Evolutionary conservation across 2,797 vertebrate genomes (phyloP), one percentile per base, ranked within the genome.

Genomic region (Distichodus sexfasciatus): DNA sequence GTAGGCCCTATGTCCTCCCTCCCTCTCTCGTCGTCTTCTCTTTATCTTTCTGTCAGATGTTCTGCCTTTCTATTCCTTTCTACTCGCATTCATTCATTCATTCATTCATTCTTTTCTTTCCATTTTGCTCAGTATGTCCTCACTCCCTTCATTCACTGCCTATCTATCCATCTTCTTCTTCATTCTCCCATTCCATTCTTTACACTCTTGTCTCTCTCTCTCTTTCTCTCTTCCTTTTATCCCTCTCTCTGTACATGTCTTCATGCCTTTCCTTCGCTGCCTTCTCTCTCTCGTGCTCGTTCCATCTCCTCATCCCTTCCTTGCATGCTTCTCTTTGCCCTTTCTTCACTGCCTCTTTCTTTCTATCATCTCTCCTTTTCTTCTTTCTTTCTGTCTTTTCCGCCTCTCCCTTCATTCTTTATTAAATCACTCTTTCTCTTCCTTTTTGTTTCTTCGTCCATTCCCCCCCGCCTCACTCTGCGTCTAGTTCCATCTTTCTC

Each of bases 291-390:
- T 35, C 3, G 17, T 36, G 21, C 17, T 11, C 38, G 1, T 12
- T 38, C 2, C 9, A 19, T 2, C 1, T 40, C 24, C 24, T 17
- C n/a, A 14, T 7, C 7, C n/a, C 11, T 4, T 28, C 6, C 5
- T 59, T 75, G 46, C 23, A n/a, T n/a, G n/a, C n/a, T n/a, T 44
- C 35, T 44, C 53, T 63, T 51, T 36, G 29, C 29, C 33, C 70
- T 59, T 54, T 74, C 71, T 75, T 76, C 79, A 82, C 80, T 84
- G 82, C 85, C 81, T 75, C 81, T 76, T 86, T 81, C 82, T 82
- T 47, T 21, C 23, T 57, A 24, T 3, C 33, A 38, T 41, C 33
- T 26, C 38, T 29, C 11, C 54, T 55, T 62, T 23, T 69, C 44
- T 46, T 55, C 65, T 28, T 11, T 9, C 55, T 48, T 33, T 11